These are phyloP conservation scores for Ochotona curzoniae DNA, from an alignment of 2,113 vertebrate species.

Conservation along the genomic window DNA sequence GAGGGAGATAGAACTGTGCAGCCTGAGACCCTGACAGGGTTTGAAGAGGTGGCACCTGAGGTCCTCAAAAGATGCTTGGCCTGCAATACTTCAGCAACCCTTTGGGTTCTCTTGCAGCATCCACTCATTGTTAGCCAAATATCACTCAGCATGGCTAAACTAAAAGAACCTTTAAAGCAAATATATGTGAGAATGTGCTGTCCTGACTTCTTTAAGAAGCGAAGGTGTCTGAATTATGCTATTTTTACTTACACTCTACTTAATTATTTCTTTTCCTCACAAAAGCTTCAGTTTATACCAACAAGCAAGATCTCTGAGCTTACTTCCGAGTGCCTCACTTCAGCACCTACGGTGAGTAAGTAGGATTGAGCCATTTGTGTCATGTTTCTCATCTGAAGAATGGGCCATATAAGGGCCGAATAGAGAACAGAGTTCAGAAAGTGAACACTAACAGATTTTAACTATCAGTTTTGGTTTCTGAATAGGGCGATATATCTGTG, in stretches of 20 bases:
- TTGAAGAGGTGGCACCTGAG: neutral
- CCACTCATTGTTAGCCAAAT: neutral
- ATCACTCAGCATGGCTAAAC: neutral
- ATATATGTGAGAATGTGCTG: neutral
- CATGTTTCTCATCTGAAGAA: neutral
- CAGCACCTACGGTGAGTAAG: slow-evolving; percentile 59
- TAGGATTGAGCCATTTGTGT: neutral
- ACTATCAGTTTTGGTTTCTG: neutral
- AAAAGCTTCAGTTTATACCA: slow-evolving; percentile 54
- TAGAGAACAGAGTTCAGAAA: neutral
- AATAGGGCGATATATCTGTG: neutral
- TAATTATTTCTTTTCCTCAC: slow-evolving; percentile 12
- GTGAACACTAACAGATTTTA: neutral
- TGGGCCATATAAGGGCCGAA: neutral
- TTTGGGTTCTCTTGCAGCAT: neutral
- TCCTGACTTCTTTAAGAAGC: slow-evolving; percentile 20
- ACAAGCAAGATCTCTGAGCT: slow-evolving; percentile 3
- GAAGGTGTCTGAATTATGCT: slow-evolving; percentile 34
- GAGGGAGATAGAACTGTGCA: neutral
- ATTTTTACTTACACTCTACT: slow-evolving; percentile 39
- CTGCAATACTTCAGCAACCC: neutral
- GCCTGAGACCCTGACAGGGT: neutral
- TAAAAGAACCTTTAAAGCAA: neutral
- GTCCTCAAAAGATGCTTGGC: neutral
- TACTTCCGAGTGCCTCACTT: neutral